A percentile compares a stretch with the other conserved stretches of the same genome.
Evolutionary conservation across 2,113 vertebrate species (phyloP).

Genomic region (Cyprinodon variegatus): DNA sequence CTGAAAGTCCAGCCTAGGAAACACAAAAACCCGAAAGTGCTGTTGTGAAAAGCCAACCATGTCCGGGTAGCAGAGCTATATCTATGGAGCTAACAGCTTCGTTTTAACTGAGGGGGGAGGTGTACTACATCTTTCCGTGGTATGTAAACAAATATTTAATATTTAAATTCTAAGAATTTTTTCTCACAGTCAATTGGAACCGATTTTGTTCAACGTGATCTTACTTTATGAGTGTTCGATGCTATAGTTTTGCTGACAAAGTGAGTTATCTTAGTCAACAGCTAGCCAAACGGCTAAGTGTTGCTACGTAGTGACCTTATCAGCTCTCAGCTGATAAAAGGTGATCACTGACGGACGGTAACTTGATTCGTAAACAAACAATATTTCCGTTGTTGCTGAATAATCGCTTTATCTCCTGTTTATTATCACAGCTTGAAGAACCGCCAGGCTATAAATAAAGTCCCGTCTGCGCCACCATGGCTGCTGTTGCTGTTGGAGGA

Average conservation of each 20-base stretch:
- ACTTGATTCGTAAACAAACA: neutral
- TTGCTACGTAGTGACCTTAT: slow-evolving; percentile 11
- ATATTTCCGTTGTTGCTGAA: neutral
- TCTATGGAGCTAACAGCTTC: slow-evolving; percentile 11
- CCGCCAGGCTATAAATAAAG: neutral
- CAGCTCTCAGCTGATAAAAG: slow-evolving; percentile 2
- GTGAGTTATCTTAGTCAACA: neutral
- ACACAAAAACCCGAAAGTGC: neutral
- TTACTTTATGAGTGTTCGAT: neutral
- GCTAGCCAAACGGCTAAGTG: slow-evolving; percentile 11
- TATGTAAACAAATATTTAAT: neutral
- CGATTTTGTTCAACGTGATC: neutral
- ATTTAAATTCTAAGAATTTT: neutral
- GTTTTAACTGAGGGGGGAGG: no score
- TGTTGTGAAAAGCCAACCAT: slow-evolving; percentile 34
- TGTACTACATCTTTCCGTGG: neutral
- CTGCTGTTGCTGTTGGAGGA: slow-evolving; percentile 68
- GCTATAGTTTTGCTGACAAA: neutral
- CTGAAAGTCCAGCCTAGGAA: rapidly evolving
- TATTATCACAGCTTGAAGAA: slow-evolving; percentile 23
- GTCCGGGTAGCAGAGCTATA: slow-evolving; percentile 54
- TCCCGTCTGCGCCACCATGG: slow-evolving; percentile 52
- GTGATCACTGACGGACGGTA: slow-evolving; percentile 13
- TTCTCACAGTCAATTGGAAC: no score
- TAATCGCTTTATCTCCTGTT: neutral